A percentile compares a stretch with the other conserved stretches of the same genome.
These are phyloP conservation scores for Andrena marginata DNA, from an alignment of 2,888 invertebrate species.

Conservation along the genomic window DNA sequence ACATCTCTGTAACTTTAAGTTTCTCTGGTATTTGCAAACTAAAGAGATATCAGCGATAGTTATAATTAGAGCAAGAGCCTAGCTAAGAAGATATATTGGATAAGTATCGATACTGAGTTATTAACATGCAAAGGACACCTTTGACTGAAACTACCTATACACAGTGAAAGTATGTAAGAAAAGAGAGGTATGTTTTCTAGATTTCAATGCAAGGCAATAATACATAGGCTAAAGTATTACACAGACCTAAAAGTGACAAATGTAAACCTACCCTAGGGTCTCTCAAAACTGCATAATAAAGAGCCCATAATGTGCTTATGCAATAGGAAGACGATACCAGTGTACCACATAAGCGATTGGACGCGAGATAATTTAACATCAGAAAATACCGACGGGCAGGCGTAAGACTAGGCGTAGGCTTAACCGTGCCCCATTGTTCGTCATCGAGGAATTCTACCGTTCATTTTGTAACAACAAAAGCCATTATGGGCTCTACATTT, in stretches of 20 bases:
- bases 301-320: slow-evolving; percentile 71
- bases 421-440: slow-evolving; percentile 18
- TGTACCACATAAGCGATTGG: slow-evolving; percentile 71
- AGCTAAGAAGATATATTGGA: slow-evolving; percentile 38
- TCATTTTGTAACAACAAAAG: slow-evolving; percentile 21
- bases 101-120: slow-evolving; percentile 57
- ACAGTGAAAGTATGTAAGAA: slow-evolving; percentile 54
- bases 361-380: slow-evolving; percentile 67
- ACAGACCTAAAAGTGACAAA: slow-evolving; percentile 71
- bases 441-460: background rate
- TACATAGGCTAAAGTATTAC: slow-evolving; percentile 61
- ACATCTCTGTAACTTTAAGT: slow-evolving; percentile 48
- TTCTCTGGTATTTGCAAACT: slow-evolving; percentile 17
- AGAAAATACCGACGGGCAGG: slow-evolving; percentile 73
- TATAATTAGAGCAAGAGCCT: slow-evolving; percentile 22
- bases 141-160: slow-evolving; percentile 60
- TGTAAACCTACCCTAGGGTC: slow-evolving; percentile 75
- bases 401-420: slow-evolving; percentile 31
- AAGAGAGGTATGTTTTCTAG: slow-evolving; percentile 49
- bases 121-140: slow-evolving; percentile 66
- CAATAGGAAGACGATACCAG: slow-evolving; percentile 72
- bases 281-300: slow-evolving; percentile 54
- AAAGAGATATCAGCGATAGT: slow-evolving; percentile 36
- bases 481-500: slow-evolving; percentile 43
- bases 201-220: slow-evolving; percentile 59